phyloP scores from a whole-genome alignment of 2,888 invertebrate genomes.

The Parapristionchus giblindavisi region DNA sequence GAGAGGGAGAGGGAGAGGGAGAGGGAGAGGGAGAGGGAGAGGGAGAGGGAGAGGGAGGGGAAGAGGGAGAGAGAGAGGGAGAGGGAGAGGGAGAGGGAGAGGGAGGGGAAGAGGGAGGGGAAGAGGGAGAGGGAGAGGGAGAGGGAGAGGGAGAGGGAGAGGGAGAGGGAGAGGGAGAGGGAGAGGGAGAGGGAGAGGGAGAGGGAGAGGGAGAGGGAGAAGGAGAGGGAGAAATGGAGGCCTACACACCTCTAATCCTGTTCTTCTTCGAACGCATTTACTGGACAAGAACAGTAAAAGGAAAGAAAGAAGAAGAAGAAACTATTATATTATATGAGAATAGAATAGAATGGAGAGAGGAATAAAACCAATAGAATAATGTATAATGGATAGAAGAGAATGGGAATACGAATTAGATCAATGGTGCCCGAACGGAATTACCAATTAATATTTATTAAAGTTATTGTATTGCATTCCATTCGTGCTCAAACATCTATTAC shows the following conservation, averaged over 20 bases:
- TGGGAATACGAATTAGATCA: no score
- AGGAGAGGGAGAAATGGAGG: not conserved
- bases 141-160: not conserved
- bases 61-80: not conserved
- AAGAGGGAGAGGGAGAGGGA: not conserved
- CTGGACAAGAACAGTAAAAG: no score
- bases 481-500: no score
- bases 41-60: not conserved
- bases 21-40: not conserved
- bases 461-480: no score
- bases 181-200: not conserved
- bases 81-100: not conserved
- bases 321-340: no score
- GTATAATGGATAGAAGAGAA: no score
- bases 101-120: not conserved
- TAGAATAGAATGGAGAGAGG: no score
- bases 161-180: not conserved
- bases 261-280: no score
- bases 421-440: no score
- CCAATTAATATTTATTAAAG: no score
- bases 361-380: no score
- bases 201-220: constrained; percentile 1
- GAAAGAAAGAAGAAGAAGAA: no score
- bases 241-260: not conserved
- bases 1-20: not conserved